A percentile compares a stretch with the other conserved stretches of the same genome.
Evolutionary conservation across 2,113 vertebrate species (phyloP).

Genomic region (Sphyrna mokarran): DNA sequence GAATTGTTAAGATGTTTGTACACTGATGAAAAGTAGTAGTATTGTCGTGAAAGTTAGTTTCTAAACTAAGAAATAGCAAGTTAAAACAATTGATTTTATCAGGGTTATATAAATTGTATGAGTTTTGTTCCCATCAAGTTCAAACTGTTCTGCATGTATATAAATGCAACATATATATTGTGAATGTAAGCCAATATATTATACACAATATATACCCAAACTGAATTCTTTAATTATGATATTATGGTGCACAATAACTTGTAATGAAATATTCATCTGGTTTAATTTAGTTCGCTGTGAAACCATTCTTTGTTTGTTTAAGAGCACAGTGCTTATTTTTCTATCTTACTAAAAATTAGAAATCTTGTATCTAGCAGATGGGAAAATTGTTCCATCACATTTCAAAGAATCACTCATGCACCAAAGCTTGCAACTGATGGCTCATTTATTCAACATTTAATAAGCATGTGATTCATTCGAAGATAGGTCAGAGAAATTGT

Average conservation of each 20-base stretch:
- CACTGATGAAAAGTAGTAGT: neutral
- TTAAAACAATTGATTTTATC: neutral
- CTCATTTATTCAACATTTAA: too few species aligned
- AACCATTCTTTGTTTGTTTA: neutral
- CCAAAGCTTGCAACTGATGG: too few species aligned
- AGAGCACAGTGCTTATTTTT: neutral
- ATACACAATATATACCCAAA: neutral
- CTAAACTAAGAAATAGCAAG: neutral
- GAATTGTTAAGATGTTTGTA: neutral
- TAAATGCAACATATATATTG: neutral
- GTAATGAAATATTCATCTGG: neutral
- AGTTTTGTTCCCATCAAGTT: neutral
- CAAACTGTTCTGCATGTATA: neutral
- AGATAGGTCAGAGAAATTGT: too few species aligned
- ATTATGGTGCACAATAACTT: neutral
- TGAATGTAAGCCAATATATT: too few species aligned
- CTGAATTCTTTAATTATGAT: neutral
- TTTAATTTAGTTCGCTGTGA: neutral
- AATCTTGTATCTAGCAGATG: too few species aligned
- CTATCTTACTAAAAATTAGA: neutral
- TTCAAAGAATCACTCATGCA: too few species aligned
- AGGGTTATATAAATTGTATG: neutral
- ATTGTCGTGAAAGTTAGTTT: neutral
- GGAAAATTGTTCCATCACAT: too few species aligned
- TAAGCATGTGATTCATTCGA: too few species aligned